Conservation (phyloP, 2,113 vertebrate genomes). For the Marcusenius ussheri region DNA sequence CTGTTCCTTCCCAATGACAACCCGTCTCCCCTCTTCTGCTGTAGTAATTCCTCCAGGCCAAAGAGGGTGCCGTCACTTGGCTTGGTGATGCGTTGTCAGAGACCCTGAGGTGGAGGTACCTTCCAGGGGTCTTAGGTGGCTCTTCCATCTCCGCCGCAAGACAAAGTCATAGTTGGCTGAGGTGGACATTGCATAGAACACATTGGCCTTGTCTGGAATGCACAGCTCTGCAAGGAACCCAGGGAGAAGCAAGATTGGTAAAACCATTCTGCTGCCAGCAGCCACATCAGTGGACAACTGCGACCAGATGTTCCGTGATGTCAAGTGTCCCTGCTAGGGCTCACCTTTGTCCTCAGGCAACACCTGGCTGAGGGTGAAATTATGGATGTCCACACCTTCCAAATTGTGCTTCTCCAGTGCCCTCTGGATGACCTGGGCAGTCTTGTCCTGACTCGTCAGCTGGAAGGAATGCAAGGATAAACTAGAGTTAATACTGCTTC, state of each 20-base stretch:
- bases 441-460: conserved; percentile 80
- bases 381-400: conserved; percentile 46
- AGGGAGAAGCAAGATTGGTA: not conserved
- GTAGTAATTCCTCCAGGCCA: not conserved
- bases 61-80: conserved; percentile 26
- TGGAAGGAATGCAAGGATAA: conserved; percentile 28
- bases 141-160: conserved; percentile 46
- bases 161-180: conserved; percentile 66
- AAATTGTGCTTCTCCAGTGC: conserved; percentile 72
- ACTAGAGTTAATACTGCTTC: not conserved
- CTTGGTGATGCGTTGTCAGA: not conserved
- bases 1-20: not conserved
- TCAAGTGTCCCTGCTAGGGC: conserved; percentile 17
- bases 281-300: not conserved
- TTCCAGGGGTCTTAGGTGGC: conserved; percentile 43
- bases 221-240: conserved; percentile 60
- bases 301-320: not conserved
- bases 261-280: not conserved
- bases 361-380: conserved; percentile 71
- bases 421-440: conserved; percentile 63
- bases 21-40: conserved; percentile 10
- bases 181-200: conserved; percentile 79
- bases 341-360: conserved; percentile 66
- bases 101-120: not conserved
- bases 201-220: conserved; percentile 75